Percentiles rank a stretch among this genome's conserved stretches.
Conservation (phyloP, 1,140 invertebrate genomes). For the Nasonia giraulti region DNA sequence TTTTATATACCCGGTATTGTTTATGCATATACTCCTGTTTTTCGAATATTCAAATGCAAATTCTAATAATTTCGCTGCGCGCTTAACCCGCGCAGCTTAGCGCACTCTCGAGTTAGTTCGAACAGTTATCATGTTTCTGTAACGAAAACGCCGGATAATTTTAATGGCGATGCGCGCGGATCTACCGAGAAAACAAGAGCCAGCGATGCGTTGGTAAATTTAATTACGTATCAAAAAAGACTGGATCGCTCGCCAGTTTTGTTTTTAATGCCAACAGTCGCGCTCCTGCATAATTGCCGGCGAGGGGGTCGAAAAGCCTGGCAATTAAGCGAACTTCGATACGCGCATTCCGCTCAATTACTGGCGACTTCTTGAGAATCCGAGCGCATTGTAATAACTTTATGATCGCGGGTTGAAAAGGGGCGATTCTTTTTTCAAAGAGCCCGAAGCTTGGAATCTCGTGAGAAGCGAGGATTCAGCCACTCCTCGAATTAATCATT, state of each 20-base stretch:
- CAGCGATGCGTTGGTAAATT: neutral
- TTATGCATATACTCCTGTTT: neutral
- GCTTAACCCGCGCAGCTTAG: neutral
- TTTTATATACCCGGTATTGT: neutral
- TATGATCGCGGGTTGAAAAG: neutral
- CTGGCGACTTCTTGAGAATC: neutral
- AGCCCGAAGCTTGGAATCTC: no score
- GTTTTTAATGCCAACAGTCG: neutral
- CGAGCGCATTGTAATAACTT: conserved; percentile 14
- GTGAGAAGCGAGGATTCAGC: no score
- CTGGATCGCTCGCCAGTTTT: neutral
- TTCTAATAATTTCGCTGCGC: neutral
- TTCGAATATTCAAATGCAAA: neutral
- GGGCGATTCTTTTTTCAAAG: neutral
- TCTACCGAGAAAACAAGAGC: neutral
- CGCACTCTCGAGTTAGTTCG: neutral
- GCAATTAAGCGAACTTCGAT: neutral
- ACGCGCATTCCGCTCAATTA: neutral
- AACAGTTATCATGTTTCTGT: neutral
- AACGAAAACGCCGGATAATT: neutral
- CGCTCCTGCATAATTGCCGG: neutral
- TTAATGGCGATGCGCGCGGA: neutral
- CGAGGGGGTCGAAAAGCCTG: neutral
- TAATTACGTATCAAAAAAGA: neutral
- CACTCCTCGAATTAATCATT: neutral